Base-by-base conservation (phyloP, 2,113 vertebrate species). In the Eudyptes chrysolophus region DNA sequence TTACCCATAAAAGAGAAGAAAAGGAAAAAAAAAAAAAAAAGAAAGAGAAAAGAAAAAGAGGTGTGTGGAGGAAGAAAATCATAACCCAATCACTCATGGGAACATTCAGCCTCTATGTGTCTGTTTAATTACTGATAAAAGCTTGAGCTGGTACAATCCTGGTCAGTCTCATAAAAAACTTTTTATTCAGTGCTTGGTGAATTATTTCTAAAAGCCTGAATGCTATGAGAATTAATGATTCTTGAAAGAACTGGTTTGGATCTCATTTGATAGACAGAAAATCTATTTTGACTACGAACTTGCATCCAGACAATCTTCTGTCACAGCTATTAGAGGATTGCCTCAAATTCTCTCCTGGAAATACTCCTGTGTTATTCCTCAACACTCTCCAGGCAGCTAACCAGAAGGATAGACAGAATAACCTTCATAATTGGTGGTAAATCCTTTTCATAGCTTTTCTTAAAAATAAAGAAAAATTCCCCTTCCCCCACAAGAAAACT, bases 231-330 rank as follows among this genome's bases (percentile, higher is more conserved):
- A 83, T 87, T 94, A 96, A 93, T 76, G 44, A 83, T n/a, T 95
- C 69, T 87, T 95, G 89, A 92, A 85, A 84, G 69, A 79, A 82
- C 34, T 51, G 36, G 13, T 82, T 89, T 91, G 66, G 40, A 83
- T 89, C 81, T 93, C 44, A 62, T 87, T 82, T 76, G 81, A 89
- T 65, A 82, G 92, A 94, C 74, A 95, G 89, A 91, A 96, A 95
- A 94, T 97, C 91, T 91, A 79, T 97, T 89, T 81, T 87, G 48
- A 93, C 30, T 76, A 52, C 30, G 52, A 70, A 76, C 52, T 91
- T 62, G 46, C 14, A 65, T 76, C 34, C 62, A 89, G 70, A 62
- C 87, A 87, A 95, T 87, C 88, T 89, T 77, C 88, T 89, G 84
- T 61, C 66, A 87, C 65, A 95, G 25, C 27, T 91, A 32, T 94